Percentiles rank a stretch among this genome's conserved stretches.
These are phyloP conservation scores for Dryococelus australis DNA, from an alignment of 2,888 invertebrate genomes.

Conservation along the genomic window DNA sequence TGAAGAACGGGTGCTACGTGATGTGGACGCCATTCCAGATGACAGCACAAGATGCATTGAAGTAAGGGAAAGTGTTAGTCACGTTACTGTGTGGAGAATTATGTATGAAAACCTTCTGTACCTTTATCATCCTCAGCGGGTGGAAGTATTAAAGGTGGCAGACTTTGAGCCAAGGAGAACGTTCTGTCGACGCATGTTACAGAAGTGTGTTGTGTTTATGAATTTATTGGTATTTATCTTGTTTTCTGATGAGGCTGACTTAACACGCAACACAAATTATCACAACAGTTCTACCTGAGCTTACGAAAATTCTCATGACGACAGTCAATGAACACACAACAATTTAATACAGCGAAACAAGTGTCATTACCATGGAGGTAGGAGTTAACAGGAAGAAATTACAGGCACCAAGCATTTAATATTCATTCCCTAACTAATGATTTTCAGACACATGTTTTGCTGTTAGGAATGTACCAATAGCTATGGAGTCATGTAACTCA, in stretches of 20 bases:
- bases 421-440: too few species aligned
- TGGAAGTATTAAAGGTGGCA: neutral
- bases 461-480: too few species aligned
- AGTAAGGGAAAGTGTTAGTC: constrained; percentile 28
- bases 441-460: too few species aligned
- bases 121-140: neutral
- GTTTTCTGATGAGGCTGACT: neutral
- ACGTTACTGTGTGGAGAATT: neutral
- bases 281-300: too few species aligned
- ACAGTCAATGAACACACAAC: too few species aligned
- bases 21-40: constrained; percentile 4
- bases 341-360: too few species aligned
- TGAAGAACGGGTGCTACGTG: constrained; percentile 18
- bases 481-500: too few species aligned
- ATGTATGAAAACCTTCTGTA: neutral
- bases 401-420: too few species aligned
- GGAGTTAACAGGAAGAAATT: too few species aligned
- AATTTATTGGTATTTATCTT: neutral
- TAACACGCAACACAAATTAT: neutral
- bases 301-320: too few species aligned
- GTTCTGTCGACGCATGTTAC: neutral
- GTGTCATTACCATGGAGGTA: too few species aligned
- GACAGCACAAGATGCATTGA: neutral
- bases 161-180: neutral
- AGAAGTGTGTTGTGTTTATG: neutral